Percentiles rank a stretch among this genome's conserved stretches.
phyloP scores from a whole-genome alignment of 35 echinoderm and acorn worm species.

The Heliocidaris erythrogramma region DNA sequence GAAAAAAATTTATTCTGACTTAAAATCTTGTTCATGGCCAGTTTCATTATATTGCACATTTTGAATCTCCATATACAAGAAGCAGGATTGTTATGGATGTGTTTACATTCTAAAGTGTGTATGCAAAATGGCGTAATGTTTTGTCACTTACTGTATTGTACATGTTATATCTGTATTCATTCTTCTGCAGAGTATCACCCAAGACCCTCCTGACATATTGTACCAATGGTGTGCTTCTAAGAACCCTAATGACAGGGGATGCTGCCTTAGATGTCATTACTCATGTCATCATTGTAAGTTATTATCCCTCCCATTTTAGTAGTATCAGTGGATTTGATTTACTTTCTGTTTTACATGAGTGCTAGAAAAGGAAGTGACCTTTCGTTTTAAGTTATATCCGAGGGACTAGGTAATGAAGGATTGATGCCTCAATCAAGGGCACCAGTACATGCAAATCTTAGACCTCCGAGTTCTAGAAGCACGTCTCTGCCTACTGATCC shows the following conservation, averaged over 20 bases:
- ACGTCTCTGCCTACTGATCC: no score
- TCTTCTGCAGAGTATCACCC: slow-evolving; percentile 79
- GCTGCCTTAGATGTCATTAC: slow-evolving; percentile 74
- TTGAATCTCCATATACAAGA: not conserved
- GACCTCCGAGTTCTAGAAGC: no score
- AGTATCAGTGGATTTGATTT: not conserved
- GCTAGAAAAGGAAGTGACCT: no score
- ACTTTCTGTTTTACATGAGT: no score
- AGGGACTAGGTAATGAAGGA: no score
- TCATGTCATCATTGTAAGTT: slow-evolving; percentile 98
- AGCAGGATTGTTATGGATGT: not conserved
- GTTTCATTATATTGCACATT: not conserved
- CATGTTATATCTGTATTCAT: not conserved
- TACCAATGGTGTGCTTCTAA: slow-evolving; percentile 92
- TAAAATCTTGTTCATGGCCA: not conserved
- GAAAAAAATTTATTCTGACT: not conserved
- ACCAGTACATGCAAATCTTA: no score
- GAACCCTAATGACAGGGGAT: slow-evolving; percentile 90
- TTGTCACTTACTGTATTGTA: not conserved
- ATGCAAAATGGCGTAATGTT: not conserved
- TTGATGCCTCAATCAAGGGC: no score
- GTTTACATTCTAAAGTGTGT: no score
- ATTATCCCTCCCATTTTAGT: not conserved
- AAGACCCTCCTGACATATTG: slow-evolving; percentile 95
- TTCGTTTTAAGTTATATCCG: no score